Evolutionary conservation across 2,888 invertebrate species (phyloP).

Genomic region (Sceliomorpha sp.): DNA sequence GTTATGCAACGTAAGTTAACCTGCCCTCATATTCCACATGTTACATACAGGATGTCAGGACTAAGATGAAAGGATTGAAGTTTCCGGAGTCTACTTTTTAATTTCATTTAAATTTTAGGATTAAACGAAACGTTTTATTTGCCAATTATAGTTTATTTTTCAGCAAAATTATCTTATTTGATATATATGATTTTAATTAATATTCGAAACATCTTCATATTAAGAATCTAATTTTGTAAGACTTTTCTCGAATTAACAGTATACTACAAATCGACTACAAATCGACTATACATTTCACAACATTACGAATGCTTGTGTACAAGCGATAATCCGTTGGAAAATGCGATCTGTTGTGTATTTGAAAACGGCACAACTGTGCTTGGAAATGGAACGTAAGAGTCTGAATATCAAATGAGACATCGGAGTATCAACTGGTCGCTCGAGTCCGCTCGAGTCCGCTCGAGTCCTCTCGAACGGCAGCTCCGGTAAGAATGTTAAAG

Average conservation of each 20-base stretch:
- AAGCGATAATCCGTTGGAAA: constrained; percentile 42
- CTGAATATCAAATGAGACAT: constrained; percentile 54
- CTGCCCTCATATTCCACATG: constrained; percentile 12
- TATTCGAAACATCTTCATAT: too few relatives aligned
- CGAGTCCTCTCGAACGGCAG: constrained; percentile 29
- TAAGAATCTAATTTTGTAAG: too few relatives aligned
- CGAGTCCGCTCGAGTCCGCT: constrained; percentile 30
- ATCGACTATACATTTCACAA: constrained; percentile 9
- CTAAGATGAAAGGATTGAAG: too few relatives aligned
- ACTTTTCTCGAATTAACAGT: too few relatives aligned
- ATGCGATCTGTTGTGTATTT: constrained; percentile 32
- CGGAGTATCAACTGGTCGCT: constrained; percentile 45
- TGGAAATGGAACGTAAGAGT: constrained; percentile 35
- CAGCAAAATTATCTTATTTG: too few relatives aligned
- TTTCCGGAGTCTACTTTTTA: too few relatives aligned
- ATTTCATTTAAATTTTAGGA: too few relatives aligned
- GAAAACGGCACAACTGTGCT: constrained; percentile 18
- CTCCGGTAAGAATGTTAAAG: constrained; percentile 33
- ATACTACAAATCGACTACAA: constrained; percentile 22
- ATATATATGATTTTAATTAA: too few relatives aligned
- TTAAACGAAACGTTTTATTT: too few relatives aligned
- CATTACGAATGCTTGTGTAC: constrained; percentile 24
- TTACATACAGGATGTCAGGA: too few relatives aligned
- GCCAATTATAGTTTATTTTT: too few relatives aligned
- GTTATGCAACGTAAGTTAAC: constrained; percentile 35